Percentiles rank a stretch among this genome's conserved stretches.
phyloP scores from a whole-genome alignment of 2,113 vertebrate species.

The Thamnaconus septentrionalis region DNA sequence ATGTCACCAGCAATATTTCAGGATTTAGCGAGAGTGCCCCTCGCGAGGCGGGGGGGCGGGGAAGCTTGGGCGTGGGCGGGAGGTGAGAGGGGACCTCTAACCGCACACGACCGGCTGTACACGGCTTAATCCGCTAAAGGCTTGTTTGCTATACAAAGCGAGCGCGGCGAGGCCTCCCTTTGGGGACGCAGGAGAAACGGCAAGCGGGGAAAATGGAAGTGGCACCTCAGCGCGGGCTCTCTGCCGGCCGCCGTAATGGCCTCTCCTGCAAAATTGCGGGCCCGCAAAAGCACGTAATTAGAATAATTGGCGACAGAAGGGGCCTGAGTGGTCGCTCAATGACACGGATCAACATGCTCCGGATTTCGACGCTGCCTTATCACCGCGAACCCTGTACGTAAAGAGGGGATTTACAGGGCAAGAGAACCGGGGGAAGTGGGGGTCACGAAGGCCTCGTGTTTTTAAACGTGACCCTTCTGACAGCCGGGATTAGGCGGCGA shows the following conservation, averaged over 20 bases:
- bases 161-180: constrained; percentile 19
- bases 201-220: constrained; percentile 33
- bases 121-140: constrained; percentile 53
- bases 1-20: constrained; percentile 49
- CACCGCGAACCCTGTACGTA: too few relatives aligned
- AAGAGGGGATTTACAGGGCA: too few relatives aligned
- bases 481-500: too few relatives aligned
- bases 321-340: constrained; percentile 35
- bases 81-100: constrained; percentile 48
- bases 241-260: constrained; percentile 51
- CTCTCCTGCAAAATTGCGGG: constrained; percentile 51
- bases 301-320: constrained; percentile 46
- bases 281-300: constrained; percentile 57
- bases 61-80: too few relatives aligned
- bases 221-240: constrained; percentile 15
- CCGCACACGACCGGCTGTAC: constrained; percentile 45
- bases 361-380: too few relatives aligned
- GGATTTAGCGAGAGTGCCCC: constrained; percentile 50
- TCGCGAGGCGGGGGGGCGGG: too few relatives aligned
- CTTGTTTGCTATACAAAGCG: constrained; percentile 63
- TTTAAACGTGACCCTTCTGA: too few relatives aligned
- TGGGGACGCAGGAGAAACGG: constrained; percentile 42
- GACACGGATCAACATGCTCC: constrained; percentile 6
- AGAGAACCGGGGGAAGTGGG: too few relatives aligned
- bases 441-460: too few relatives aligned